A percentile compares a stretch with the other conserved stretches of the same genome.
Conservation (phyloP, 1,140 invertebrate genomes). For the Drosophila simulans region DNA sequence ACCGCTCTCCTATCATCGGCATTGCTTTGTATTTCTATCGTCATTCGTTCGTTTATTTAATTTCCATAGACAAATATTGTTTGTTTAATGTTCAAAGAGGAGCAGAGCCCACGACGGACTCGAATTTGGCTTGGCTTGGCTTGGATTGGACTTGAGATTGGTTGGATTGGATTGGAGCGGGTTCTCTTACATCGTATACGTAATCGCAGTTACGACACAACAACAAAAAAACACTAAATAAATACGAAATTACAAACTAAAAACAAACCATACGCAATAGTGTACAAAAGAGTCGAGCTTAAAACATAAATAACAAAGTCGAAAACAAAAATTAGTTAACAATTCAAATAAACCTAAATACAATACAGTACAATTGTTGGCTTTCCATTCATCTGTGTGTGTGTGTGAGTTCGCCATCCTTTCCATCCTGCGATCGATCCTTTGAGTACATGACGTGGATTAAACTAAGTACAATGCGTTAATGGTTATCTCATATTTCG, state of each 20-base stretch:
- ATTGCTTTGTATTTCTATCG: constrained; percentile 32
- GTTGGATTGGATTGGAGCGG: constrained; percentile 6
- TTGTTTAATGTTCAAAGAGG: constrained; percentile 23
- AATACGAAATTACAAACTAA: constrained; percentile 3
- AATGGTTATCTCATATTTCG: not conserved
- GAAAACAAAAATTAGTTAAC: constrained; percentile 65
- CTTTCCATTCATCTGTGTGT: constrained; percentile 4
- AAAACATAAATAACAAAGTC: constrained; percentile 75
- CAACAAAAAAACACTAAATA: constrained; percentile 3
- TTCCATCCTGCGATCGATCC: not conserved
- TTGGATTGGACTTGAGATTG: constrained; percentile 12
- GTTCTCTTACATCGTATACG: constrained; percentile 30
- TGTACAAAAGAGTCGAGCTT: constrained; percentile 30
- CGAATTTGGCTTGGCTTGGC: constrained; percentile 23
- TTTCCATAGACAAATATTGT: constrained; percentile 63
- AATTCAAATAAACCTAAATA: constrained; percentile 50
- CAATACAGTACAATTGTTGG: constrained; percentile 1
- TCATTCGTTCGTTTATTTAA: constrained; percentile 47
- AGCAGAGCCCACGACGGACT: constrained; percentile 13
- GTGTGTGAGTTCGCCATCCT: not conserved
- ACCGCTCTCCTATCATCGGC: constrained; percentile 13
- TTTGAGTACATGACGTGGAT: constrained; percentile 3
- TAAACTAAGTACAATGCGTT: constrained; percentile 20
- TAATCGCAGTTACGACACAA: constrained; percentile 16
- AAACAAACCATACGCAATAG: constrained; percentile 22